A percentile compares a stretch with the other conserved stretches of the same genome.
Conservation (phyloP, 2,113 vertebrate genomes). For the Nansenia antarctica region DNA sequence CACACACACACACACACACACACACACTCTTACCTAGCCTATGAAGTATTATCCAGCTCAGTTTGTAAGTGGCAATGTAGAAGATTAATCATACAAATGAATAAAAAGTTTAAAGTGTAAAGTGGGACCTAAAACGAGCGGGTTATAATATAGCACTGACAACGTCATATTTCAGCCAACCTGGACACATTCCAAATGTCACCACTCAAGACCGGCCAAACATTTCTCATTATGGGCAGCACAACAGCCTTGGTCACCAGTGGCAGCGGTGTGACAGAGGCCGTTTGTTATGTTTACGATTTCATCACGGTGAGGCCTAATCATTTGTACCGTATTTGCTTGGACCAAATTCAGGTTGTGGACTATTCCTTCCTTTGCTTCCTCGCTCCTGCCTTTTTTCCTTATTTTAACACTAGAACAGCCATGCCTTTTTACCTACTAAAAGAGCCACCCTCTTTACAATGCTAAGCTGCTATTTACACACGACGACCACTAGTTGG, state of each 20-base stretch:
- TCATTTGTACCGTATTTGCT: slow-evolving; percentile 38
- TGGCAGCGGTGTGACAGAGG: slow-evolving; percentile 43
- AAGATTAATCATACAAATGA: too few species aligned
- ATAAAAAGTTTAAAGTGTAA: slow-evolving; percentile 40
- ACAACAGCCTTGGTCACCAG: slow-evolving; percentile 41
- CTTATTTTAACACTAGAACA: neutral
- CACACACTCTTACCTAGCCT: neutral
- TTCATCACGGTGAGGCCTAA: slow-evolving; percentile 41
- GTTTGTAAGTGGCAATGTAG: neutral
- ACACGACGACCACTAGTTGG: too few species aligned
- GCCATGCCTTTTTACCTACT: too few species aligned
- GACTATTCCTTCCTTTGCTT: neutral
- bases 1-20: neutral
- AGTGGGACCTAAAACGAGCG: slow-evolving; percentile 34
- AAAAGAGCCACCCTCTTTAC: too few species aligned
- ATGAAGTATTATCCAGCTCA: neutral
- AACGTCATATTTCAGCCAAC: slow-evolving; percentile 43
- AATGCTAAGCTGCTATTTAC: too few species aligned
- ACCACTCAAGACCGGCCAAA: slow-evolving; percentile 49
- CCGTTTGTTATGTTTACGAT: slow-evolving; percentile 59
- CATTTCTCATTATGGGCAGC: slow-evolving; percentile 54
- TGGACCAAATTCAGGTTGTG: slow-evolving; percentile 31
- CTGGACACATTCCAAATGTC: slow-evolving; percentile 39
- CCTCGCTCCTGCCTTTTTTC: neutral
- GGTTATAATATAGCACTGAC: slow-evolving; percentile 39